phyloP scores from a whole-genome alignment of 2,113 vertebrate species.

The Sterna hirundo region DNA sequence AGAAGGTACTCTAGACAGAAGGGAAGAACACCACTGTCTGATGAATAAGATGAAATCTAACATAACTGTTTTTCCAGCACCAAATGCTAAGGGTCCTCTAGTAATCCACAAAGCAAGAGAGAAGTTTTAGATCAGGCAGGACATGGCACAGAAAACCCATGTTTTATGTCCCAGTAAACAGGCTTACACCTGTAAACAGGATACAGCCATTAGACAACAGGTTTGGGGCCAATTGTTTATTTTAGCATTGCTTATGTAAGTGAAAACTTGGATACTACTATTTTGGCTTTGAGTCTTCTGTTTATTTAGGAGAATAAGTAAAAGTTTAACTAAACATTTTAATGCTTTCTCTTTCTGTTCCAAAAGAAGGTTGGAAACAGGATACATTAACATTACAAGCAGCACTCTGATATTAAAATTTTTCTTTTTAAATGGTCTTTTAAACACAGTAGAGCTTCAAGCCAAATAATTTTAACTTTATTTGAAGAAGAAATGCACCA shows the following conservation, averaged over 20 bases:
- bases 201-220: neutral
- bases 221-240: neutral
- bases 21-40: neutral
- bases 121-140: neutral
- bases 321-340: neutral
- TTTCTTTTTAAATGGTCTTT: neutral
- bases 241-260: neutral
- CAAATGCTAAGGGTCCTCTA: neutral
- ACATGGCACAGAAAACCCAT: neutral
- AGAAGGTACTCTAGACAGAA: neutral
- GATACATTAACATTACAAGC: neutral
- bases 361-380: neutral
- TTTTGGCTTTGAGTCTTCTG: neutral
- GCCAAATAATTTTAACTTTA: neutral
- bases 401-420: neutral
- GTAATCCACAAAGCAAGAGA: neutral
- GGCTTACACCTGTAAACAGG: neutral
- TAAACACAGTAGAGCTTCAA: neutral
- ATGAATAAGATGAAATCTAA: neutral
- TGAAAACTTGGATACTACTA: neutral
- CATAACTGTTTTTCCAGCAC: neutral
- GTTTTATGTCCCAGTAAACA: neutral
- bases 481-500: neutral
- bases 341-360: neutral
- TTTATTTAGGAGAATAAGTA: neutral